A percentile compares a stretch with the other conserved stretches of the same genome.
Conservation (phyloP, 2,888 invertebrate genomes). For the Ypsolopha scabrella region DNA sequence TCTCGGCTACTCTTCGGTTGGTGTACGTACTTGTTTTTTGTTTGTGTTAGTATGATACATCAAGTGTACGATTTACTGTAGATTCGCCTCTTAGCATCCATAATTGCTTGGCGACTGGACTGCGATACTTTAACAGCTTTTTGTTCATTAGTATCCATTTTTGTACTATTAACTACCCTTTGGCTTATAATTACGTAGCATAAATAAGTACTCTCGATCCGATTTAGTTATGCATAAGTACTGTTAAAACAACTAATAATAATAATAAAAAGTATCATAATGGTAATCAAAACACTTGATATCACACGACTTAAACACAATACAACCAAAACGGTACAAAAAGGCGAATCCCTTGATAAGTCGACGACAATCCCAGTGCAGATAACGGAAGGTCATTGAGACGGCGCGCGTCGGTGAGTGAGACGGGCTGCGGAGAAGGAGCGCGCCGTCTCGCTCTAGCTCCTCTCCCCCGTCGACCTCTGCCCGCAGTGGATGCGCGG, state of each 20-base stretch:
- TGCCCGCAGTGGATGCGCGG: slow-evolving; percentile 61
- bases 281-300: slow-evolving; percentile 4
- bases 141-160: slow-evolving; percentile 27
- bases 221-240: neutral
- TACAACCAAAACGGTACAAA: slow-evolving; percentile 5
- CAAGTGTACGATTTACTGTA: slow-evolving; percentile 64
- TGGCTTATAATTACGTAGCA: too few species aligned
- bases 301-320: neutral
- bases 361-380: slow-evolving; percentile 44
- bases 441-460: slow-evolving; percentile 35
- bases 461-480: slow-evolving; percentile 15
- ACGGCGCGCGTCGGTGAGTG: slow-evolving; percentile 48
- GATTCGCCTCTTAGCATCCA: slow-evolving; percentile 64
- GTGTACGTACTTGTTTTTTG: slow-evolving; percentile 18
- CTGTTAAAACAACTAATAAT: neutral
- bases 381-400: slow-evolving; percentile 68
- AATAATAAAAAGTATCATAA: neutral
- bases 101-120: slow-evolving; percentile 56
- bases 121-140: slow-evolving; percentile 48
- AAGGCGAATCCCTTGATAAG: slow-evolving; percentile 13
- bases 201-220: too few species aligned
- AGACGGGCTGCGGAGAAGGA: slow-evolving; percentile 18
- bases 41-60: slow-evolving; percentile 67
- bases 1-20: slow-evolving; percentile 51
- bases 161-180: too few species aligned